These are phyloP conservation scores for Macroramphosus scolopax DNA, from an alignment of 2,797 vertebrate genomes.

Conservation along the genomic window DNA sequence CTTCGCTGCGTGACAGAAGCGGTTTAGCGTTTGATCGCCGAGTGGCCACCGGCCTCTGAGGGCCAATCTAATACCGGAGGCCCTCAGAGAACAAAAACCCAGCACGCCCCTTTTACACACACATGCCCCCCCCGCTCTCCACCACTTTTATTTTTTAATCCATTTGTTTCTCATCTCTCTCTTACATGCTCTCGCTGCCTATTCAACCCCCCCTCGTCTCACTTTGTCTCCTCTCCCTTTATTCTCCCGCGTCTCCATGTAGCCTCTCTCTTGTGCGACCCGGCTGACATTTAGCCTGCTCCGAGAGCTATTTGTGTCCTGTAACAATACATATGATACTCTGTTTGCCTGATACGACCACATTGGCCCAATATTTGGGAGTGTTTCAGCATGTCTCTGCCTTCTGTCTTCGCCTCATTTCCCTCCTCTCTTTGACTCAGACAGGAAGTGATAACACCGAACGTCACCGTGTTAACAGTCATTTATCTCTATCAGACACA, in stretches of 20 bases:
- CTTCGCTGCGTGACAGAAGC: conserved; percentile 40
- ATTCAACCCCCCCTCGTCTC: conserved; percentile 10
- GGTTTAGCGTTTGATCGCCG: conserved; percentile 55
- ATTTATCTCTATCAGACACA: too few species aligned
- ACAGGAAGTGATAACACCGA: too few species aligned
- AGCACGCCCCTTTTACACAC: conserved; percentile 25
- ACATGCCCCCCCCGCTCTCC: conserved; percentile 5
- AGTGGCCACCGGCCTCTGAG: conserved; percentile 47
- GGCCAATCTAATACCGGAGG: conserved; percentile 54
- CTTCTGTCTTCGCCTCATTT: too few species aligned
- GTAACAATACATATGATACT: conserved; percentile 11
- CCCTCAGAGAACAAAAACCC: conserved; percentile 52
- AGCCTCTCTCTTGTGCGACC: conserved; percentile 29
- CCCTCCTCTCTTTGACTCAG: too few species aligned
- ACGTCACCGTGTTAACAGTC: too few species aligned
- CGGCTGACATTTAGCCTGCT: conserved; percentile 52
- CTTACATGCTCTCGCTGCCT: conserved; percentile 13
- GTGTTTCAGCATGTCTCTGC: too few species aligned
- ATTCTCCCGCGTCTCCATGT: too few species aligned
- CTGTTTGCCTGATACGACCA: too few species aligned
- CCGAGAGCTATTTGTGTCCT: conserved; percentile 41
- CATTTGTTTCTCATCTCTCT: conserved; percentile 62
- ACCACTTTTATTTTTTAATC: conserved; percentile 67
- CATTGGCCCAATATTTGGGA: too few species aligned
- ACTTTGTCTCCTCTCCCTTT: conserved; percentile 35